Percentiles rank a stretch among this genome's conserved stretches.
These are phyloP conservation scores for Isichthys henryi DNA, from an alignment of 2,113 vertebrate genomes.

Conservation along the genomic window DNA sequence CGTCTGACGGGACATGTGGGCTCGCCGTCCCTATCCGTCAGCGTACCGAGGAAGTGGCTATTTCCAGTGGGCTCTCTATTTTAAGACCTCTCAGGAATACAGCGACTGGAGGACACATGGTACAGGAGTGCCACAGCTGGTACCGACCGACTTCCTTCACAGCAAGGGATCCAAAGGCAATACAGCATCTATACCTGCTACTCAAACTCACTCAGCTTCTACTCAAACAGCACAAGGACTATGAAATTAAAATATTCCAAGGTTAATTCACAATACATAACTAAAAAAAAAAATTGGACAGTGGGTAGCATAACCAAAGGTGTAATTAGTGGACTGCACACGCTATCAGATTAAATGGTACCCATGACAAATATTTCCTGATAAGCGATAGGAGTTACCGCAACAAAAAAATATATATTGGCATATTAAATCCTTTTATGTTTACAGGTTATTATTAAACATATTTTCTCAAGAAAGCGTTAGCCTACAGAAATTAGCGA, in stretches of 20 bases:
- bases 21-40: background rate
- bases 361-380: background rate
- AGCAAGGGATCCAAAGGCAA: background rate
- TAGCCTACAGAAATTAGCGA: background rate
- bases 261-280: background rate
- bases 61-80: slow-evolving; percentile 32
- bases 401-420: background rate
- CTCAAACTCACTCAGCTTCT: background rate
- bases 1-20: background rate
- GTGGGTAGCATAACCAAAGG: background rate
- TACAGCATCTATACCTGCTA: background rate
- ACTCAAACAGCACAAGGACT: background rate
- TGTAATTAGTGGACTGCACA: background rate
- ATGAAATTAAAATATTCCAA: background rate
- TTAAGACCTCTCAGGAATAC: slow-evolving; percentile 24
- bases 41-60: slow-evolving; percentile 13
- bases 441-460: background rate
- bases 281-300: background rate
- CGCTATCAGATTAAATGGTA: background rate
- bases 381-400: background rate
- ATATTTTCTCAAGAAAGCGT: background rate
- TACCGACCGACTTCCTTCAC: background rate
- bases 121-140: background rate
- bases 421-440: background rate
- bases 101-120: background rate